A percentile compares a stretch with the other conserved stretches of the same genome.
Conservation (phyloP, 2,113 vertebrate species). For the Pristiophorus japonicus region DNA sequence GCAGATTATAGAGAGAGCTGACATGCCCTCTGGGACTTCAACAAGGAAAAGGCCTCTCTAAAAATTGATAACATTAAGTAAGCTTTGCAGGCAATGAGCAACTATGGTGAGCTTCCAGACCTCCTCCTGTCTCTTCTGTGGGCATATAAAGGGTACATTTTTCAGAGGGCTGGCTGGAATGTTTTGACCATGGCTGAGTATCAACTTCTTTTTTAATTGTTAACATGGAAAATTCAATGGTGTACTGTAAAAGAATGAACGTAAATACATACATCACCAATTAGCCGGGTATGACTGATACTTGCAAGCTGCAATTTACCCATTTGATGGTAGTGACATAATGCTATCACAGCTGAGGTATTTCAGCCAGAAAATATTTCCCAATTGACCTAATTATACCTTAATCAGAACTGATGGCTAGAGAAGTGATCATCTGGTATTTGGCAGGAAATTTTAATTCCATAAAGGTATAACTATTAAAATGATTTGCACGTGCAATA, state of each 20-base stretch:
- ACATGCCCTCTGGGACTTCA: neutral
- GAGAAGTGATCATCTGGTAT: too few relatives aligned
- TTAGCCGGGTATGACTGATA: neutral
- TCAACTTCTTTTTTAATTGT: neutral
- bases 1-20: too few relatives aligned
- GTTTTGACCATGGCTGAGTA: neutral
- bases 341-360: conserved; percentile 42
- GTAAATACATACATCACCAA: too few relatives aligned
- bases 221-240: too few relatives aligned
- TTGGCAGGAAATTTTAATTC: conserved; percentile 45
- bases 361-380: conserved; percentile 44
- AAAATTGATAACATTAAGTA: neutral
- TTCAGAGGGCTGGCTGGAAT: neutral
- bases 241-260: too few relatives aligned
- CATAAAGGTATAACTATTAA: conserved; percentile 49
- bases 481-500: conserved; percentile 44
- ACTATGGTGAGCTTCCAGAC: neutral
- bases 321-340: neutral
- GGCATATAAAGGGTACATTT: neutral
- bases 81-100: neutral
- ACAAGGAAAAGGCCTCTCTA: neutral
- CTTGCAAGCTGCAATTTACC: neutral
- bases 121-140: neutral
- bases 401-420: conserved; percentile 45
- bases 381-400: conserved; percentile 43